Evolutionary conservation across 1,140 invertebrate genomes (phyloP), one percentile per base, ranked within the genome.

Genomic region (Dreissena rostriformis): DNA sequence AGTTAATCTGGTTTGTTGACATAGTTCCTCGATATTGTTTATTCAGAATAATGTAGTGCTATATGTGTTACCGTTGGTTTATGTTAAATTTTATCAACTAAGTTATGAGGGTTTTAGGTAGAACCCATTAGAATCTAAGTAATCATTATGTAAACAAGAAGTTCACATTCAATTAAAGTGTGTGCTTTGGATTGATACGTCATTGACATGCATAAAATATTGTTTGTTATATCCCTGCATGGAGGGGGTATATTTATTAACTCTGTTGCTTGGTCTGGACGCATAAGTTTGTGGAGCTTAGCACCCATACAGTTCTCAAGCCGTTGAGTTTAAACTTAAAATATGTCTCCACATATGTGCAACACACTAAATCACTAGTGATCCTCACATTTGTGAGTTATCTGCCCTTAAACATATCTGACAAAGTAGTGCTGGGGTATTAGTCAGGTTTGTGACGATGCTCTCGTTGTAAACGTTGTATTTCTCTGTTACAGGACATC

Each of bases 391-490:
- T n/a, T 63, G 24, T 63, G 19, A 26, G 24, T n/a, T 11, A n/a
- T 24, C 19, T n/a, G 19, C 24, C 2, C 2, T 63, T 2, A 6
- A 6, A 19, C 11, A 63, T 19, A 19, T 2, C 24, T 63, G 61
- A 19, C 11, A 5, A 19, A 63, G 24, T 19, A 6, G 24, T 63
- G 61, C 6, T n/a, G 24, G 61, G 19, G 19, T 2, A 4, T n/a
- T 5, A n/a, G 61, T 55, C 10, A 22, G 29, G 66, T 51, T 80
- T 28, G 19, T 53, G n/a, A 22, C 28, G 19, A n/a, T 11, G 19
- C 17, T 29, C 10, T 61, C 19, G 24, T 79, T 19, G 81, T 76
- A 12, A 49, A 75, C 72, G 39, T 81, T 81, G 53, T 65, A 67
- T 63, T 29, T 67, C 17, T 26, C 17, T 26, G 72, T 12, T 72